Conservation (phyloP, 2,888 invertebrate species). For the Aelia acuminata region DNA sequence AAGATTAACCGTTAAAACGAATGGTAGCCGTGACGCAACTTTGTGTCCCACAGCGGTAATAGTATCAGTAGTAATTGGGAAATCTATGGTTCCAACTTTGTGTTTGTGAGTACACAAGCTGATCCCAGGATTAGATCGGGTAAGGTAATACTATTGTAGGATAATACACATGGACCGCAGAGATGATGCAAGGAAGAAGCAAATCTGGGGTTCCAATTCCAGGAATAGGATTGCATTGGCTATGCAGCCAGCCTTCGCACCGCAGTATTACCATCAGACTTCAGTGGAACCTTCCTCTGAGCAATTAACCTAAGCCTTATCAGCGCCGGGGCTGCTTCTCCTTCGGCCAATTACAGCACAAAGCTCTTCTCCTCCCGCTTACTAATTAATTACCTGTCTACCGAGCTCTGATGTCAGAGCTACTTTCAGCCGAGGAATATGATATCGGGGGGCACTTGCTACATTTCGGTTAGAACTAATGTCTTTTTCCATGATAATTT, state of each 20-base stretch:
- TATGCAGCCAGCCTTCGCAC: accelerated
- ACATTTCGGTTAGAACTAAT: neutral
- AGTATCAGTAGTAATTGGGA: too few species aligned
- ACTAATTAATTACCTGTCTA: constrained; percentile 38
- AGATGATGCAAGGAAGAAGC: too few species aligned
- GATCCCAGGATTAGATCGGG: too few species aligned
- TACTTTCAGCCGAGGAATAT: neutral
- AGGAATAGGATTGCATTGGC: neutral
- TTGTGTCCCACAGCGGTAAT: too few species aligned
- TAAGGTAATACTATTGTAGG: too few species aligned
- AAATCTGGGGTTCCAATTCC: too few species aligned
- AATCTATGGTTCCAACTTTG: too few species aligned
- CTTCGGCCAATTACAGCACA: neutral
- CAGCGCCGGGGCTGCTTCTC: neutral
- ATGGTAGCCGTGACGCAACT: too few species aligned
- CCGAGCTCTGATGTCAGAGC: neutral
- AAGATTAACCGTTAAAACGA: too few species aligned
- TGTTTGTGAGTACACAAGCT: too few species aligned
- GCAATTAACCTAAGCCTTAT: neutral
- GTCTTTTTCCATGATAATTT: neutral
- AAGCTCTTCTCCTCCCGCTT: neutral
- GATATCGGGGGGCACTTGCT: neutral
- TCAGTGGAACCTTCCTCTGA: neutral
- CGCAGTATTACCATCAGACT: neutral
- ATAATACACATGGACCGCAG: too few species aligned